Base-by-base conservation (phyloP, 92 coral and sea anemone genomes). In the Metridium senile region DNA sequence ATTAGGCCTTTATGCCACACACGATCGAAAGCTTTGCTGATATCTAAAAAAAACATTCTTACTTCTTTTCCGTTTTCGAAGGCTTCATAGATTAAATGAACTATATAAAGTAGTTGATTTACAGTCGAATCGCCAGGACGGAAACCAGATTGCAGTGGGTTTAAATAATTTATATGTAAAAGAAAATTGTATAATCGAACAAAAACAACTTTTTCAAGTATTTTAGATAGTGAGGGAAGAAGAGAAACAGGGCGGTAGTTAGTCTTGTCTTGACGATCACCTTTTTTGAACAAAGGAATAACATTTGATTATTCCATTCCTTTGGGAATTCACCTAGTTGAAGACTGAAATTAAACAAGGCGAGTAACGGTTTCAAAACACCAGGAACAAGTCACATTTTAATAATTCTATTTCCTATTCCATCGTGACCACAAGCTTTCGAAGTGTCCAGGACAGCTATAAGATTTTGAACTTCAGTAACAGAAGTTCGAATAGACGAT, bases 51-150 rank as follows among this genome's bases (percentile, higher is more conserved):
- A 1, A 84, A 73, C 26, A 73, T 54, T 22, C 89, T 43, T 18
- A 86, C 91, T 66, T 86, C 84, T 46, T 82, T 82, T 23, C 91
- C 91, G 16, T 65, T 43, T 47, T 86, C 87, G 25, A 86, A 56
- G 11, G 87, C 79, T 19, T 75, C 43, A 23, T 86, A 81, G 22
- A 82, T 82, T 72, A 75, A 62, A 68, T 86, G 90, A 43, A 87
- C 85, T 16, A 82, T 25, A 74, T 45, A 74, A 13, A 77, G 26
- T 20, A 87, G 85, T 53, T 83, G 85, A 59, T 77, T 87, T 56
- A 78, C 79, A 32, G 92, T 78, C 31, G 85, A 78, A 62, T 83
- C 85, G 26, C 92, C 79, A 11, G 82, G 88, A 4, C 82, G 77
- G 82, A 82, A 87, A 26, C 88, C 91, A 17, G 85, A 87, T 39